phyloP scores from a whole-genome alignment of 2,113 vertebrate species.

The Aphyosemion australe region DNA sequence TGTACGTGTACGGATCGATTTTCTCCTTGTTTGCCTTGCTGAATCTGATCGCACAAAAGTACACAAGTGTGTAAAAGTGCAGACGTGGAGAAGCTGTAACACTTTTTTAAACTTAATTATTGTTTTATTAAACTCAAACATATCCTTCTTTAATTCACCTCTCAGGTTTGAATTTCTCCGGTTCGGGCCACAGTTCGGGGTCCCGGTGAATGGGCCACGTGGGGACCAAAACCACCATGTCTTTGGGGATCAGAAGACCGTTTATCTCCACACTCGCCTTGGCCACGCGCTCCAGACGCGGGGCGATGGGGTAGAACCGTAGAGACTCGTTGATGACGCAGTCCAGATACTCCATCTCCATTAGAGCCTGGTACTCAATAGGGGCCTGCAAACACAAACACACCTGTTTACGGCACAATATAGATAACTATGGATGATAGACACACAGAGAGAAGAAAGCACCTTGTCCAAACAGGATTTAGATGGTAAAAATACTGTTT shows the following conservation, averaged over 20 bases:
- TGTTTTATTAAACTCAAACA: not conserved
- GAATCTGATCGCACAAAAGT: constrained; percentile 70
- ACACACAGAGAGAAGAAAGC: no score
- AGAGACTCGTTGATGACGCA: constrained; percentile 83
- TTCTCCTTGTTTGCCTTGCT: constrained; percentile 75
- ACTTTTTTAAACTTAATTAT: not conserved
- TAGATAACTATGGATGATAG: no score
- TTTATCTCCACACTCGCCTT: constrained; percentile 82
- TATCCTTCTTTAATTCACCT: constrained; percentile 66
- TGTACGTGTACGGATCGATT: constrained; percentile 76
- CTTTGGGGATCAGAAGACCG: constrained; percentile 80
- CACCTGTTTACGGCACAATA: no score
- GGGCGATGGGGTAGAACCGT: constrained; percentile 70
- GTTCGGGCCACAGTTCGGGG: constrained; percentile 72
- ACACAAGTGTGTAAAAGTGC: not conserved
- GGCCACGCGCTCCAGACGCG: constrained; percentile 80
- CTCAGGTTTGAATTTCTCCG: constrained; percentile 81
- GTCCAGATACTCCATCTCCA: constrained; percentile 87
- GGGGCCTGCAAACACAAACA: constrained; percentile 51
- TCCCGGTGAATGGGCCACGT: constrained; percentile 66
- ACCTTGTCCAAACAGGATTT: no score
- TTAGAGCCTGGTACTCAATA: constrained; percentile 71
- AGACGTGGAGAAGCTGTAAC: not conserved
- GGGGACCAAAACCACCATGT: constrained; percentile 70
- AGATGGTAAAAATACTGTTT: no score